A percentile compares a stretch with the other conserved stretches of the same genome.
Conservation (phyloP, 2,797 vertebrate species). For the Macroramphosus scolopax region DNA sequence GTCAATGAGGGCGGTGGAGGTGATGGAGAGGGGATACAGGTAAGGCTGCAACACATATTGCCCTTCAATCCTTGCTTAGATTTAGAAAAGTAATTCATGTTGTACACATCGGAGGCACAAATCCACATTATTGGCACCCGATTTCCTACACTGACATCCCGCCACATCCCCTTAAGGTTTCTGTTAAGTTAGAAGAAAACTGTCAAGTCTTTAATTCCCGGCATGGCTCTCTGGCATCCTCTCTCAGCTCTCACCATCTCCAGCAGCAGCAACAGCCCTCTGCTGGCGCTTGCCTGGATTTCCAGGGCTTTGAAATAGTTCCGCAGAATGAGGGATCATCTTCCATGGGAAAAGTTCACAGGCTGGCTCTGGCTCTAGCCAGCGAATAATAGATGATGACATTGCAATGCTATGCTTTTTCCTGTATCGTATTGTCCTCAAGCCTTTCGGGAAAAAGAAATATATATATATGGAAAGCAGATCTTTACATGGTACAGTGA, state of each 20-base stretch:
- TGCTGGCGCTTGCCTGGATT: slow-evolving; percentile 75
- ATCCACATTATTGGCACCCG: not conserved
- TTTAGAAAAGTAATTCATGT: not conserved
- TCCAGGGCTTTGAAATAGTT: slow-evolving; percentile 83
- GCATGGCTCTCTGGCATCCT: slow-evolving; percentile 12
- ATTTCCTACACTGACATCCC: not conserved
- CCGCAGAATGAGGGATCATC: slow-evolving; percentile 71
- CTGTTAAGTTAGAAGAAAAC: not conserved
- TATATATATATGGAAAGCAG: slow-evolving; percentile 24
- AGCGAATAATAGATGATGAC: slow-evolving; percentile 79
- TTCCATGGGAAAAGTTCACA: slow-evolving; percentile 71
- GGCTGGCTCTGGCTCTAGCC: slow-evolving; percentile 77
- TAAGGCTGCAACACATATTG: slow-evolving; percentile 69
- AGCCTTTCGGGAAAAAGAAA: slow-evolving; percentile 21
- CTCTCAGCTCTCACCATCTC: slow-evolving; percentile 49
- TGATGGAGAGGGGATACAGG: slow-evolving; percentile 89
- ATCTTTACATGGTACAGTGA: slow-evolving; percentile 27
- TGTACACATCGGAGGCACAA: not conserved
- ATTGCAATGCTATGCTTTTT: slow-evolving; percentile 70
- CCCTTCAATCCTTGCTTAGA: too few relatives aligned
- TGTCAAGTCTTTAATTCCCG: slow-evolving; percentile 18
- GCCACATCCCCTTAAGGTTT: slow-evolving; percentile 4
- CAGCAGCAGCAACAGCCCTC: slow-evolving; percentile 69
- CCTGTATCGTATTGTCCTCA: slow-evolving; percentile 49
- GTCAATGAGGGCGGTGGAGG: slow-evolving; percentile 81